Evolutionary conservation across 2,797 vertebrate species (phyloP).

Genomic region (Tapirus indicus): DNA sequence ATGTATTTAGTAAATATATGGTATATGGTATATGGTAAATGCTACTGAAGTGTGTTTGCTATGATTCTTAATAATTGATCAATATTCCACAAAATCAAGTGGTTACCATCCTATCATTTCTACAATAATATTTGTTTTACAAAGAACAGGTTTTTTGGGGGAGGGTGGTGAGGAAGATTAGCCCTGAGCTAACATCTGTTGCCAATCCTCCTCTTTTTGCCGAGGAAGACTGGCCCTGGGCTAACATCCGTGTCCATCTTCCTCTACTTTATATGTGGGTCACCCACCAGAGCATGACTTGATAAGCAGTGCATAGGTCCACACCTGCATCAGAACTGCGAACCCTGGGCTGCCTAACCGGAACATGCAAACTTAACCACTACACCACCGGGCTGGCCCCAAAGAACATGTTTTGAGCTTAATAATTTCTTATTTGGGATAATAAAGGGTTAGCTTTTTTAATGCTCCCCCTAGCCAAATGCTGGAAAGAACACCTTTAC

Average conservation of each 20-base stretch:
- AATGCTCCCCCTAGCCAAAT: background rate
- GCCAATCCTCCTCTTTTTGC: too few species aligned
- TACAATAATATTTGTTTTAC: background rate
- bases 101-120: background rate
- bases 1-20: background rate
- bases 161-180: too few species aligned
- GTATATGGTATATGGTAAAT: background rate
- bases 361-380: too few species aligned
- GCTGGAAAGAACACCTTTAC: background rate
- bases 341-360: too few species aligned
- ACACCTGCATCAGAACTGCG: too few species aligned
- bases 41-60: background rate
- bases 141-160: background rate
- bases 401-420: background rate
- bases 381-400: too few species aligned
- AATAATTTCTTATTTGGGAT: background rate
- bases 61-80: constrained; percentile 9
- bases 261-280: too few species aligned
- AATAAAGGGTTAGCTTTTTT: background rate
- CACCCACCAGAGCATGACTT: too few species aligned
- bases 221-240: too few species aligned
- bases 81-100: background rate
- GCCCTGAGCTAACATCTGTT: too few species aligned
- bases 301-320: too few species aligned
- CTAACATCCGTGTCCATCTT: too few species aligned